Conservation (phyloP, 2,797 vertebrate species). For the Spinibarbus caldwelli region DNA sequence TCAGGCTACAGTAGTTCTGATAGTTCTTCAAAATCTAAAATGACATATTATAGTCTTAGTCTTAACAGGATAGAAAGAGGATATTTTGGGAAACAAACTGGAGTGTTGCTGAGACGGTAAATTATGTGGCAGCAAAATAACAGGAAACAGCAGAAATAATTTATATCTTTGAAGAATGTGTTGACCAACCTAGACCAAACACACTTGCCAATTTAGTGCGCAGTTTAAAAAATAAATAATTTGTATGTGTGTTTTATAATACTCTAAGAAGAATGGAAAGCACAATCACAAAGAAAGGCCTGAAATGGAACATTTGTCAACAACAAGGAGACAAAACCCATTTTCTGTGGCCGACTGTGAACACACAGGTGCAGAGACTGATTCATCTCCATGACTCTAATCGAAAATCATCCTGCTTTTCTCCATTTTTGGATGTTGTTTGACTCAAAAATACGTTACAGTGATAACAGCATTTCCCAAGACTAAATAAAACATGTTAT, state of each 20-base stretch:
- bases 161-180: slow-evolving; percentile 12
- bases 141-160: slow-evolving; percentile 28
- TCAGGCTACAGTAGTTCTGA: not conserved
- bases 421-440: not conserved
- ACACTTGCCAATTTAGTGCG: slow-evolving; percentile 1
- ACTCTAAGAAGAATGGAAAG: not conserved
- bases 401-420: not conserved
- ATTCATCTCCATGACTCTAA: not conserved
- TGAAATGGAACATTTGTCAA: not conserved
- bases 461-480: not conserved
- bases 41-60: not conserved
- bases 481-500: slow-evolving; percentile 5
- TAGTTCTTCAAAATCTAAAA: slow-evolving; percentile 3
- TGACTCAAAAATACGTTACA: not conserved
- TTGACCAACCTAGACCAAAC: slow-evolving; percentile 29
- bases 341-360: not conserved
- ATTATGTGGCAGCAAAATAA: slow-evolving; percentile 29
- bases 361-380: slow-evolving; percentile 1
- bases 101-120: slow-evolving; percentile 19
- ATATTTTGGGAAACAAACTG: slow-evolving; percentile 12
- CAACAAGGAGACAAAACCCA: not conserved
- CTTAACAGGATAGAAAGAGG: not conserved
- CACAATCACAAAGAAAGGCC: not conserved
- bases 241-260: not conserved
- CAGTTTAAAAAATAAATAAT: slow-evolving; percentile 21